phyloP scores from a whole-genome alignment of 2,888 invertebrate genomes.

The Drosophila bunnanda region DNA sequence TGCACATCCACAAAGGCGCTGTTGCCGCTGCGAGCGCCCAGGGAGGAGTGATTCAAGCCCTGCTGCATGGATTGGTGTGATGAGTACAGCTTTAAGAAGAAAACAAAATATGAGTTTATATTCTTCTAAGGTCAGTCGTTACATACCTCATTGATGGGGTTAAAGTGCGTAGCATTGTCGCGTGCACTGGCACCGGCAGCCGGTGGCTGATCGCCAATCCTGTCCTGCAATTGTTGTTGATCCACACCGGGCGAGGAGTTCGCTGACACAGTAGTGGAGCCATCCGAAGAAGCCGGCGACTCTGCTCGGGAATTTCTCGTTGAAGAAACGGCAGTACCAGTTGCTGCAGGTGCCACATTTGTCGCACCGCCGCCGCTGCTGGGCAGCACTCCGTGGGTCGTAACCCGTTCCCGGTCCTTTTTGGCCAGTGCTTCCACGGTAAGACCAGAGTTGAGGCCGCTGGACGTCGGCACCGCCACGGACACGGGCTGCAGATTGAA shows the following conservation, averaged over 20 bases:
- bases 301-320: constrained; percentile 73
- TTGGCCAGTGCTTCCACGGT: constrained; percentile 75
- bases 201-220: constrained; percentile 58
- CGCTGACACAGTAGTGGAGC: constrained; percentile 95
- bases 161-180: constrained; percentile 82
- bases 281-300: constrained; percentile 86
- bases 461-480: constrained; percentile 51
- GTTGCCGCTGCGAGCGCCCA: constrained; percentile 33
- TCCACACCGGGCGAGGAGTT: constrained; percentile 91
- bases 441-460: constrained; percentile 45
- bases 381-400: constrained; percentile 6
- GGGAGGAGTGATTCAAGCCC: constrained; percentile 40
- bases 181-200: constrained; percentile 21
- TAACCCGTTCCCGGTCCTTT: constrained; percentile 67
- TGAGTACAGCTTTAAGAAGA: constrained; percentile 78
- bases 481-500: constrained; percentile 65
- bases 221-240: constrained; percentile 86
- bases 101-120: not conserved
- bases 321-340: constrained; percentile 37
- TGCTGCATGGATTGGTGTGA: constrained; percentile 78
- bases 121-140: not conserved
- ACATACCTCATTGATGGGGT: constrained; percentile 84
- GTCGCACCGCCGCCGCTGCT: constrained; percentile 15
- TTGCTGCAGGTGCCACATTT: constrained; percentile 27
- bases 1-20: constrained; percentile 73